These are phyloP conservation scores for Oryzias sinensis DNA, from an alignment of 2,797 vertebrate genomes.

Conservation along the genomic window DNA sequence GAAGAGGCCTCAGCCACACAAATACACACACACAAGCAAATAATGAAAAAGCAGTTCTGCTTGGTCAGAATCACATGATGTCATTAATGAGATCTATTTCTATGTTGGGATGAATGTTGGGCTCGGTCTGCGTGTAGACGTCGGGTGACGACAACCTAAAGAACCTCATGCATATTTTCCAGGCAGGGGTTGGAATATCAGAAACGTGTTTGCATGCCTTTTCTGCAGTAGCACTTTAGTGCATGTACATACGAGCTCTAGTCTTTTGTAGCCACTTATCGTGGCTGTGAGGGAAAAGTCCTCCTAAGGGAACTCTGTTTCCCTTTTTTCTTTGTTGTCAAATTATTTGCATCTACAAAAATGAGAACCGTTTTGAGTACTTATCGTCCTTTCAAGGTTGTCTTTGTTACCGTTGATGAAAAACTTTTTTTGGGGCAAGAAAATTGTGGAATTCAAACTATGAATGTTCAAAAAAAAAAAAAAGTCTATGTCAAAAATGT, in stretches of 20 bases:
- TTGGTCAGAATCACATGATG: conserved; percentile 71
- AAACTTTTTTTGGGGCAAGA: conserved; percentile 75
- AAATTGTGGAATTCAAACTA: conserved; percentile 75
- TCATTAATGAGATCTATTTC: conserved; percentile 72
- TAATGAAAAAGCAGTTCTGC: conserved; percentile 30
- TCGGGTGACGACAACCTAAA: conserved; percentile 39
- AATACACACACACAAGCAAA: conserved; percentile 14
- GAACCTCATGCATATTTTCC: conserved; percentile 77
- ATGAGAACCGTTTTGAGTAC: conserved; percentile 82
- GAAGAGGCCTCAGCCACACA: conserved; percentile 16
- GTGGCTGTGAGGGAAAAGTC: conserved; percentile 63
- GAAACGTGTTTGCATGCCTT: conserved; percentile 86
- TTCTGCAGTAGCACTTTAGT: conserved; percentile 90
- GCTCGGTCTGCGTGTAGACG: conserved; percentile 39
- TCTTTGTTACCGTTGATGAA: conserved; percentile 79
- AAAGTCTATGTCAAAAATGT: conserved; percentile 79
- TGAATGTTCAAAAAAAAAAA: conserved; percentile 82
- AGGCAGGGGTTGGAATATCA: conserved; percentile 79
- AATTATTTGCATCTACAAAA: conserved; percentile 81
- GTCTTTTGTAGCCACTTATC: conserved; percentile 75
- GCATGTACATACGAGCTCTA: conserved; percentile 88
- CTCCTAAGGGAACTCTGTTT: conserved; percentile 67
- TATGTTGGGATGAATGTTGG: conserved; percentile 66
- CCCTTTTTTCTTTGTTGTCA: conserved; percentile 82
- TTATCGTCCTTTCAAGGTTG: conserved; percentile 83